These are phyloP conservation scores for Phoxinus dragarum DNA, from an alignment of 2,797 vertebrate genomes.

Conservation along the genomic window DNA sequence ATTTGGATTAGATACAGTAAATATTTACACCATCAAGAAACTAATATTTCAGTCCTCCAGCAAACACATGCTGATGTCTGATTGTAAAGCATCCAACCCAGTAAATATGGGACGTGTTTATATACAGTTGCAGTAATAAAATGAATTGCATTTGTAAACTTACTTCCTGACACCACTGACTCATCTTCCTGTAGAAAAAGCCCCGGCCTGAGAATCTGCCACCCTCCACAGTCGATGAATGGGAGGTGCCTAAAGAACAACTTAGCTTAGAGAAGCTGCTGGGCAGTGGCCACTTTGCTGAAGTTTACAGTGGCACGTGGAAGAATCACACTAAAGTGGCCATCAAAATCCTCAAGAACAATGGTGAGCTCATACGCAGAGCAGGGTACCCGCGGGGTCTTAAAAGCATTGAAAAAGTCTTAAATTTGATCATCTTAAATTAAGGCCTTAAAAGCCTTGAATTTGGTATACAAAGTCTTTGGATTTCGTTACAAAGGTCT, in stretches of 20 bases:
- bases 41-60: neutral
- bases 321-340: slow-evolving; percentile 81
- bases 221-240: slow-evolving; percentile 75
- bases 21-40: neutral
- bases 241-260: slow-evolving; percentile 83
- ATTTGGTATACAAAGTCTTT: too few relatives aligned
- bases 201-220: slow-evolving; percentile 69
- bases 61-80: neutral
- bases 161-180: neutral
- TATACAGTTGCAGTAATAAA: neutral
- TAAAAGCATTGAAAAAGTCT: too few relatives aligned
- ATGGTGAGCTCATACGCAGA: slow-evolving; percentile 57
- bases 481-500: too few relatives aligned
- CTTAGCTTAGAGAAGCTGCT: slow-evolving; percentile 78
- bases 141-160: neutral
- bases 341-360: slow-evolving; percentile 78
- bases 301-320: slow-evolving; percentile 83
- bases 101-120: neutral
- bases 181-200: slow-evolving; percentile 69
- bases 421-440: too few relatives aligned
- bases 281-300: slow-evolving; percentile 81
- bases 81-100: neutral
- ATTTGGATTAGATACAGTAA: neutral
- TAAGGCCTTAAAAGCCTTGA: too few relatives aligned
- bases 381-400: too few relatives aligned